Evolutionary conservation across 2,888 invertebrate genomes (phyloP).

Genomic region (Lucinisca nassula): DNA sequence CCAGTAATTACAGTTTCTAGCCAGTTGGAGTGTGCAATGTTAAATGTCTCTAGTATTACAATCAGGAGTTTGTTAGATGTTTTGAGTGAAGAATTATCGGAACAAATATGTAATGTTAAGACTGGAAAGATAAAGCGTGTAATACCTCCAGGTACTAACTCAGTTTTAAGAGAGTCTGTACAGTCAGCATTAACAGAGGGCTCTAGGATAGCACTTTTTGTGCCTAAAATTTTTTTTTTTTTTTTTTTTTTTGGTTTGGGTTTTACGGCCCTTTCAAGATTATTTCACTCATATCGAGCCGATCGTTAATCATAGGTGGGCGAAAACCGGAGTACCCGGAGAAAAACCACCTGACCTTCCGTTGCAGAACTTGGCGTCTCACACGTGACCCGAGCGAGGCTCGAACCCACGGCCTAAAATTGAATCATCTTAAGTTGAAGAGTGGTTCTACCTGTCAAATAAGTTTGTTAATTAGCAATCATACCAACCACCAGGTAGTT

Average conservation of each 20-base stretch:
- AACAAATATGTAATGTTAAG: conserved; percentile 16
- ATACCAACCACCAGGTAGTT: neutral
- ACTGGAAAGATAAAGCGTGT: neutral
- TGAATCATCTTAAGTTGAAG: neutral
- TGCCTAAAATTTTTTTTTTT: neutral
- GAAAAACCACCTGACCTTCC: too few relatives aligned
- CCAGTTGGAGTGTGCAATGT: neutral
- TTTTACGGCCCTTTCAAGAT: too few relatives aligned
- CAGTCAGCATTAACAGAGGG: neutral
- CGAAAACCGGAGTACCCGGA: too few relatives aligned
- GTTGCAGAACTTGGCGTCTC: too few relatives aligned
- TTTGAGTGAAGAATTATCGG: neutral
- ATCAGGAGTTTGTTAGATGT: neutral
- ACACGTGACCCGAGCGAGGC: too few relatives aligned
- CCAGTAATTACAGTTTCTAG: neutral
- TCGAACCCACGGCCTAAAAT: neutral
- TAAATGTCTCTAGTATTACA: neutral
- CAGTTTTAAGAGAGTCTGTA: neutral
- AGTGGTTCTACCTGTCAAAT: neutral
- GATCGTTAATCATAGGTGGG: too few relatives aligned
- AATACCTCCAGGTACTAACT: neutral
- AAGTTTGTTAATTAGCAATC: neutral
- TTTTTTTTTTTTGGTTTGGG: too few relatives aligned
- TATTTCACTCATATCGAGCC: too few relatives aligned
- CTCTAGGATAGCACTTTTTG: conserved; percentile 2